phyloP scores from a whole-genome alignment of 2,888 invertebrate species.

The Lampropteryx suffumata region DNA sequence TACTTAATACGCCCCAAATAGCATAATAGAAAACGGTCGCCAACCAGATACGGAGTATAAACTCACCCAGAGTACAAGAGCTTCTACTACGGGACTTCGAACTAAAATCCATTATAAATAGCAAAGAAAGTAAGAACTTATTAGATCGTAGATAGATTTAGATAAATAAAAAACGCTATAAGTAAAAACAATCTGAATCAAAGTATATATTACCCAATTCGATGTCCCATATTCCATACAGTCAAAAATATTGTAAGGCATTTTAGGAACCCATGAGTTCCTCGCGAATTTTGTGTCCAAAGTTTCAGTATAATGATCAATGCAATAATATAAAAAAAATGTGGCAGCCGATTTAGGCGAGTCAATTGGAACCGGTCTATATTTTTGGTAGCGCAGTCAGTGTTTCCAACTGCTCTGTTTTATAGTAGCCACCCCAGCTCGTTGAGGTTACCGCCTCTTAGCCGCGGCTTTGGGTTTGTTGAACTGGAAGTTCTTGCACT shows the following conservation, averaged over 20 bases:
- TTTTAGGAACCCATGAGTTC: conserved; percentile 12
- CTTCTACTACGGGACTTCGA: conserved; percentile 3
- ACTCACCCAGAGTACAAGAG: conserved; percentile 38
- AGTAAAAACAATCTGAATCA: conserved; percentile 56
- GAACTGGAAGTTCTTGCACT: conserved; percentile 92
- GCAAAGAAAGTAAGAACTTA: conserved; percentile 43
- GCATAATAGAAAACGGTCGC: conserved; percentile 47
- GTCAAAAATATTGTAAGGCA: conserved; percentile 23
- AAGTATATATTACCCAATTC: conserved; percentile 41
- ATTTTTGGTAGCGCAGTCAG: background rate
- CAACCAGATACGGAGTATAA: conserved; percentile 47
- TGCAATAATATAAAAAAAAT: conserved; percentile 1
- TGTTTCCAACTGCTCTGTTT: background rate
- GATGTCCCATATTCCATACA: conserved; percentile 23
- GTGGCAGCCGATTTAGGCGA: conserved; percentile 5
- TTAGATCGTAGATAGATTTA: conserved; percentile 54
- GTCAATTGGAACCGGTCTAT: too few species aligned
- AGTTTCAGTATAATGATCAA: conserved; percentile 2
- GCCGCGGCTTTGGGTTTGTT: conserved; percentile 86
- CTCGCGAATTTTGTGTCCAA: conserved; percentile 5
- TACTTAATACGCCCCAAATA: conserved; percentile 40
- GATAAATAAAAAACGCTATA: conserved; percentile 56
- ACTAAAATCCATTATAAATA: conserved; percentile 1
- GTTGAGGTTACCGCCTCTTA: conserved; percentile 58
- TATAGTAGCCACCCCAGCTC: conserved; percentile 19